phyloP scores from a whole-genome alignment of 2,113 vertebrate species.

The Motacilla alba region DNA sequence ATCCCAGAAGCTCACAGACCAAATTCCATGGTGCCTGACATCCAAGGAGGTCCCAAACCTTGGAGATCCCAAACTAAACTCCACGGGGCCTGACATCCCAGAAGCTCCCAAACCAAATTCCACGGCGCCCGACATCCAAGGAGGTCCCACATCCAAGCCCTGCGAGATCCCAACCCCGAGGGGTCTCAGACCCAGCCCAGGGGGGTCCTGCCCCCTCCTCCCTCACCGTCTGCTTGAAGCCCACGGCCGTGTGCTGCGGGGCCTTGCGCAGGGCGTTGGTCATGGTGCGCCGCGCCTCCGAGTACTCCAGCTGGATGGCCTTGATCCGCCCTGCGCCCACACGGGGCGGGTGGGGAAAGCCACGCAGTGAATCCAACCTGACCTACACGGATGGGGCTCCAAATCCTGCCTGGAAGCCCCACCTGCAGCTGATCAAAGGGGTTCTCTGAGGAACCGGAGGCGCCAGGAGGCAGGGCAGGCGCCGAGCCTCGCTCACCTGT shows the following conservation, averaged over 20 bases:
- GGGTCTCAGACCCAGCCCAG: background rate
- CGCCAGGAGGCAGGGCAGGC: background rate
- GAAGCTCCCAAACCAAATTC: background rate
- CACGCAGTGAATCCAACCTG: background rate
- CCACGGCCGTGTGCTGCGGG: constrained; percentile 94
- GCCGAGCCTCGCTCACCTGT: constrained; percentile 75
- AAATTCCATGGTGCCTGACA: too few species aligned
- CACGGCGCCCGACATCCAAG: background rate
- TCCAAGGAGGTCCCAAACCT: background rate
- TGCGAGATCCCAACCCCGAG: background rate
- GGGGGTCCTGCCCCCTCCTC: background rate
- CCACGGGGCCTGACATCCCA: background rate
- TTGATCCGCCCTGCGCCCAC: constrained; percentile 87
- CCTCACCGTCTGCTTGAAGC: constrained; percentile 96
- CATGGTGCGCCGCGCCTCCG: constrained; percentile 91
- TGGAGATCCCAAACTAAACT: background rate
- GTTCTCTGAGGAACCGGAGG: background rate
- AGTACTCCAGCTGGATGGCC: constrained; percentile 96
- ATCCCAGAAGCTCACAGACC: background rate
- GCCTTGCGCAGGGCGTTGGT: constrained; percentile 96
- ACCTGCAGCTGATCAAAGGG: background rate
- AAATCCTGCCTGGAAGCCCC: background rate
- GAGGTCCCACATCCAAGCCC: background rate
- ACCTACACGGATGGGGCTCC: background rate
- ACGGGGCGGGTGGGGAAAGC: background rate